These are phyloP conservation scores for Trichomalopsis sarcophagae DNA, from an alignment of 1,140 invertebrate genomes.

Conservation along the genomic window DNA sequence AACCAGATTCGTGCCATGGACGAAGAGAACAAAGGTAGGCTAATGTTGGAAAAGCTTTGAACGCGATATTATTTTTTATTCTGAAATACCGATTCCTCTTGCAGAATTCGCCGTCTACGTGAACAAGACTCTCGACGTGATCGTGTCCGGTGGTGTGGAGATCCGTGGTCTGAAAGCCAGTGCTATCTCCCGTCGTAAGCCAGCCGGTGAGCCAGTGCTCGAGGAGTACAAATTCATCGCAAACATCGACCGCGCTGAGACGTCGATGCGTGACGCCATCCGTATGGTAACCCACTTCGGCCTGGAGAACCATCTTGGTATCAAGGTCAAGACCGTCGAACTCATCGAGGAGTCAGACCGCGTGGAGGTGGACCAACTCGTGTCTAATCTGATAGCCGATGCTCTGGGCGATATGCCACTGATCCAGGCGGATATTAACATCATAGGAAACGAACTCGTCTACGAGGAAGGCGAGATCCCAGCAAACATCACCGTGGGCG, in stretches of 20 bases:
- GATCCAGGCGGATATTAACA: constrained; percentile 77
- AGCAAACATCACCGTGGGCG: constrained; percentile 76
- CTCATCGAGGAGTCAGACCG: constrained; percentile 75
- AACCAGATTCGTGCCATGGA: constrained; percentile 66
- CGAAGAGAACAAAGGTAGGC: constrained; percentile 62
- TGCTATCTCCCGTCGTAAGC: constrained; percentile 82
- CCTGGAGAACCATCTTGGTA: constrained; percentile 83
- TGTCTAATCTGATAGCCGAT: constrained; percentile 72
- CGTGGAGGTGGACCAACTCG: constrained; percentile 74
- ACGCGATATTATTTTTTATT: not conserved
- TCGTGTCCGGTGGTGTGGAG: constrained; percentile 86
- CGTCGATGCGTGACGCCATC: constrained; percentile 72
- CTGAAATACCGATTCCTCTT: not conserved
- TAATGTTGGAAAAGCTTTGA: constrained; percentile 16
- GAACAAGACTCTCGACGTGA: constrained; percentile 68
- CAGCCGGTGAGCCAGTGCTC: constrained; percentile 81
- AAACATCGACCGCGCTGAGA: constrained; percentile 61
- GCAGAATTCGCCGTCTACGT: constrained; percentile 73
- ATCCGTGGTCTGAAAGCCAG: constrained; percentile 87
- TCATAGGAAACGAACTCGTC: constrained; percentile 65
- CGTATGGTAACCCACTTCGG: constrained; percentile 81
- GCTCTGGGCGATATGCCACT: constrained; percentile 77
- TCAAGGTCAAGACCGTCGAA: constrained; percentile 86
- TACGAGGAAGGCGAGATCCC: constrained; percentile 74
- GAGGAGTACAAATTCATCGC: constrained; percentile 78